A percentile compares a stretch with the other conserved stretches of the same genome.
Evolutionary conservation across 2,888 invertebrate genomes (phyloP).

Genomic region (Eristalis intricaria): DNA sequence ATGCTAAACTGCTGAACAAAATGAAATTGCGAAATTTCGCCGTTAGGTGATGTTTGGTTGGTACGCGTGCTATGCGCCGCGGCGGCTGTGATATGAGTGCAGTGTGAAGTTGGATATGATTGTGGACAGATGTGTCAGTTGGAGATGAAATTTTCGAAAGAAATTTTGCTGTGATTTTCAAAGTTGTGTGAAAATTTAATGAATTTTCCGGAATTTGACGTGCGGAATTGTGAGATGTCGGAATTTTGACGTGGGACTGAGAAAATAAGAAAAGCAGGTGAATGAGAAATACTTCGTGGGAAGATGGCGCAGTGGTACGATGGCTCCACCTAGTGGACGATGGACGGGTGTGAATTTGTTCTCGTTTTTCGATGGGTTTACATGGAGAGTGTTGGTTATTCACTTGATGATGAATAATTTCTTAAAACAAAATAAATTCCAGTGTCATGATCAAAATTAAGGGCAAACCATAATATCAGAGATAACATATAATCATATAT

Average conservation of each 20-base stretch:
- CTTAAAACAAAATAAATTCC: too few relatives aligned
- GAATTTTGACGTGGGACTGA: background rate
- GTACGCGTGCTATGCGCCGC: constrained; percentile 15
- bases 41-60: constrained; percentile 48
- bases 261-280: background rate
- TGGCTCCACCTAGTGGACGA: background rate
- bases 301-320: background rate
- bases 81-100: background rate
- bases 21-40: constrained; percentile 57
- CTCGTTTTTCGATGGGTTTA: background rate
- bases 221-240: background rate
- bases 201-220: background rate
- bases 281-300: background rate
- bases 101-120: constrained; percentile 46
- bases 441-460: too few relatives aligned
- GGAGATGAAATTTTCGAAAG: background rate
- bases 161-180: background rate
- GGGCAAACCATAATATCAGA: too few relatives aligned
- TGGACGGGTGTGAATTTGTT: background rate
- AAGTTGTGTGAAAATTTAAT: background rate
- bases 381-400: background rate
- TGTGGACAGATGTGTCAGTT: constrained; percentile 2
- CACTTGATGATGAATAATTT: too few relatives aligned
- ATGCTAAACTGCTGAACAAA: constrained; percentile 69
- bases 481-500: too few relatives aligned